A percentile compares a stretch with the other conserved stretches of the same genome.
Conservation (phyloP, 2,797 vertebrate species). For the Pseudocheirus occidentalis region DNA sequence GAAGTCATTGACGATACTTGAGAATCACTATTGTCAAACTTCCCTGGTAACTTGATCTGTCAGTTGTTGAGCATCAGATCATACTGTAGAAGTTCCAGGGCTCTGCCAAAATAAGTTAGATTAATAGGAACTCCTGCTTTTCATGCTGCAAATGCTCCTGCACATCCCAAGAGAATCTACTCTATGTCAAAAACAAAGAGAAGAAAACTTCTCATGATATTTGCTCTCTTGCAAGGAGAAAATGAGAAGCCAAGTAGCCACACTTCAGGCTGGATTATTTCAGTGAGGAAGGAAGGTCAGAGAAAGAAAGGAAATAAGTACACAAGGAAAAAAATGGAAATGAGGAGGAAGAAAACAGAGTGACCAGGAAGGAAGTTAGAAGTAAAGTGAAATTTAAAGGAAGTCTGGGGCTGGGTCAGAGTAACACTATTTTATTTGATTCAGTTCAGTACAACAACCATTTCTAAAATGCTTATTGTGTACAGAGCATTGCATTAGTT, state of each 20-base stretch:
- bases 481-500: neutral
- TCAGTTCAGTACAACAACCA: neutral
- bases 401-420: neutral
- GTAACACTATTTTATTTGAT: neutral
- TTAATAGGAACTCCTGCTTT: neutral
- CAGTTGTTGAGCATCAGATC: neutral
- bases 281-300: neutral
- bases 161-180: neutral
- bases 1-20: neutral
- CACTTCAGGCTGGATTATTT: neutral
- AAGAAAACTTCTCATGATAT: neutral
- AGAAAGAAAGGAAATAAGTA: neutral
- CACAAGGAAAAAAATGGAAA: neutral
- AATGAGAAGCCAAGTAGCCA: neutral
- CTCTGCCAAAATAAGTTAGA: neutral
- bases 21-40: neutral
- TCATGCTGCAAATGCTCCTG: neutral
- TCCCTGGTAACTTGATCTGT: neutral
- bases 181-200: neutral
- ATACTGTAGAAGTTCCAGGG: neutral
- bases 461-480: neutral
- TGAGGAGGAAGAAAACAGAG: neutral
- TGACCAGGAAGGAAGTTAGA: neutral
- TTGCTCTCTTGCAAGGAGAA: neutral
- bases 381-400: neutral